A percentile compares a stretch with the other conserved stretches of the same genome.
Evolutionary conservation across 2,797 vertebrate species (phyloP).

Genomic region (Acrossocheilus fasciatus): DNA sequence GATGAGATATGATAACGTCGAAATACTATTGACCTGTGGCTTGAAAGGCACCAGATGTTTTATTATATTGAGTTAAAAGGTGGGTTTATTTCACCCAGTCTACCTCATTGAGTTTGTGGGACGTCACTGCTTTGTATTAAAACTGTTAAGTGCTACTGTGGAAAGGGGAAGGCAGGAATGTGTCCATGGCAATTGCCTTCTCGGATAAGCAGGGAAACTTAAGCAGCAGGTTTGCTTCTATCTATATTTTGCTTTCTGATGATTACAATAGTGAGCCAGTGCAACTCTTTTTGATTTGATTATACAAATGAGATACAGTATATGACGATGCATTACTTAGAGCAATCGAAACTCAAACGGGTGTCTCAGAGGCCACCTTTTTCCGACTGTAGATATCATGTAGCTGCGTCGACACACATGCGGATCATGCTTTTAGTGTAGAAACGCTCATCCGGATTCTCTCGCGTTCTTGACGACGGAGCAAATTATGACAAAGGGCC

Average conservation of each 20-base stretch:
- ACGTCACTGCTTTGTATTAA: constrained; percentile 84
- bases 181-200: constrained; percentile 74
- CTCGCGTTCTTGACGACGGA: constrained; percentile 60
- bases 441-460: constrained; percentile 77
- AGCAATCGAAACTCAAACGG: constrained; percentile 74
- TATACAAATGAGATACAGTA: constrained; percentile 77
- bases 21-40: constrained; percentile 76
- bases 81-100: constrained; percentile 83
- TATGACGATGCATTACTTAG: constrained; percentile 78
- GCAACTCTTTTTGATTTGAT: constrained; percentile 76
- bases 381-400: constrained; percentile 72
- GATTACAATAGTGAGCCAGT: constrained; percentile 80
- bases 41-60: constrained; percentile 74
- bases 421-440: constrained; percentile 68
- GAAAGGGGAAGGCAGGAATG: constrained; percentile 72
- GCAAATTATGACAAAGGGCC: constrained; percentile 58
- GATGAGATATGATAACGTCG: constrained; percentile 64
- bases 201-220: constrained; percentile 85
- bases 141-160: constrained; percentile 85
- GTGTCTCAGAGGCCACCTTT: constrained; percentile 69
- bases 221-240: constrained; percentile 85
- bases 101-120: constrained; percentile 87
- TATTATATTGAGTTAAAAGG: constrained; percentile 77
- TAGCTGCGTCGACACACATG: constrained; percentile 69
- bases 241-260: constrained; percentile 77